Evolutionary conservation across 2,113 vertebrate species (phyloP).

Genomic region (Cryptotis parvus): DNA sequence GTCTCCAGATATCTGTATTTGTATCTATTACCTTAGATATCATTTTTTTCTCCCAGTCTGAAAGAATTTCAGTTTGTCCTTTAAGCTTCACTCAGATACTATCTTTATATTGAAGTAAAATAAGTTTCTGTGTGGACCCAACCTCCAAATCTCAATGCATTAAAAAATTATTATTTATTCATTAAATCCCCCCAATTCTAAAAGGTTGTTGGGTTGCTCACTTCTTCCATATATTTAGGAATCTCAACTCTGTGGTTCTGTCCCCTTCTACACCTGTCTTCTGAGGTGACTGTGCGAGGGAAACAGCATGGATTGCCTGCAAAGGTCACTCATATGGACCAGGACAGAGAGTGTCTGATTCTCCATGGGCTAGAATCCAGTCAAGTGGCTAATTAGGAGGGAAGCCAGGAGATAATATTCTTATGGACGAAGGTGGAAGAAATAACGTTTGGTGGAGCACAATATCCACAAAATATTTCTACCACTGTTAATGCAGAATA

Average conservation of each 20-base stretch:
- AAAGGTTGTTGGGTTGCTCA: not conserved
- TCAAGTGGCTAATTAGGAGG: not conserved
- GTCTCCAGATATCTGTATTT: not conserved
- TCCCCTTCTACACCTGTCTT: not conserved
- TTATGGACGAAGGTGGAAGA: not conserved
- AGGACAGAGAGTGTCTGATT: not conserved
- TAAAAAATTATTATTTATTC: conserved; percentile 12
- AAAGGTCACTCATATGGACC: not conserved
- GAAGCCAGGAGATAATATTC: not conserved
- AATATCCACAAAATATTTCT: not conserved
- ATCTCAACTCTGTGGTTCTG: not conserved
- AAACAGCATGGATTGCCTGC: not conserved
- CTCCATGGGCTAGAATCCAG: not conserved
- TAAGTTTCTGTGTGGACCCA: not conserved
- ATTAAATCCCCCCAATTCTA: not conserved
- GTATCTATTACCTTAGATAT: not conserved
- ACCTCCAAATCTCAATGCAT: not conserved
- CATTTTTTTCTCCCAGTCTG: not conserved
- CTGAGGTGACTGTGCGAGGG: not conserved
- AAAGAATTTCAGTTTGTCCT: not conserved
- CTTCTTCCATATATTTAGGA: not conserved
- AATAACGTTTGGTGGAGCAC: not conserved
- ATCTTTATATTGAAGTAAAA: not conserved
- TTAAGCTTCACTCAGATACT: not conserved
- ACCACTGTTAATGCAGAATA: not conserved